Base-by-base conservation (phyloP, 2,888 invertebrate species). In the Pollenia labialis region DNA sequence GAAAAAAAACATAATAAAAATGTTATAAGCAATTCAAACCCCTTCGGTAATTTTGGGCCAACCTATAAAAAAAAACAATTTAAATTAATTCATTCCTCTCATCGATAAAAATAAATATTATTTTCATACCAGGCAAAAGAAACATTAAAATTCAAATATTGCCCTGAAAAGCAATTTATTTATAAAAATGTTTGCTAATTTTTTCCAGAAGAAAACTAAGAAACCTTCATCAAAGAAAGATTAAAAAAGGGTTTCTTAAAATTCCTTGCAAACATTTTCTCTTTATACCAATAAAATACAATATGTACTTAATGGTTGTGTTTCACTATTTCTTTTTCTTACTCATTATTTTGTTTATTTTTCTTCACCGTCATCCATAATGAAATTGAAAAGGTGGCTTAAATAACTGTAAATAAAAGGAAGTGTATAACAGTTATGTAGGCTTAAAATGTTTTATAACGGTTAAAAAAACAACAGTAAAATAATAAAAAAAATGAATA, bases 371-470 rank as follows among this genome's bases (percentile, higher is more conserved):
- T 62, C 42, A 62, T 62, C 14, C 42, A 62, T 62, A 62, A 62
- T 62, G 32, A 68, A 58, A 79, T 58, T 58, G 58, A 48, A 77
- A 77, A 32, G 58, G 7, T 60, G 42, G 40, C 40, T n/a, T 4
- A 10, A 62, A 62, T 42, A 60, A 40, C 7, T 32, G 7, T 32
- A 32, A 32, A 32, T 32, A 32, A 32, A 32, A 32, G 32, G 32
- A 32, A 32, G 32, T 32, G 6, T 32, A 32, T 32, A 32, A 32
- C 32, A 32, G 32, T 6, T 32, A 32, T 32, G 32, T 32, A 62
- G 62, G 60, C 50, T 75, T 75, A 75, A 74, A 75, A 75, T 52
- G 62, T 58, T 62, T 50, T 58, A 40, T 58, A 12, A 56, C 18
- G 12, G 23, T 32, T 8, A 32, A 40, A 40, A 14, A 56, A 23